phyloP scores from a whole-genome alignment of 2,113 vertebrate species.

The Pogona vitticeps region DNA sequence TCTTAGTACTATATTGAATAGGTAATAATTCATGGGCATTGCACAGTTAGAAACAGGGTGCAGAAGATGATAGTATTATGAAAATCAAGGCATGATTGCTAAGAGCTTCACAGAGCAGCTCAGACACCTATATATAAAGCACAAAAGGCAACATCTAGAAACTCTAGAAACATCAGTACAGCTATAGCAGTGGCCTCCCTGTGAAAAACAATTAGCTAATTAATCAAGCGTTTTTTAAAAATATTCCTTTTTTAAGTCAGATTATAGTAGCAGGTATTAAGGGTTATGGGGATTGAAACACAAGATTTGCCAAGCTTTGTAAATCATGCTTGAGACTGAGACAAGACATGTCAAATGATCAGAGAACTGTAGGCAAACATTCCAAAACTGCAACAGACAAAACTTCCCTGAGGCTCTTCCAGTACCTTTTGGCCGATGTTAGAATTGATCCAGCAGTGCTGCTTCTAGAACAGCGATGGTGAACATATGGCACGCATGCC shows the following conservation, averaged over 20 bases:
- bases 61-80: no score
- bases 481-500: no score
- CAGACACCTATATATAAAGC: not conserved
- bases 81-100: not conserved
- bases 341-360: not conserved
- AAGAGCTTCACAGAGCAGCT: not conserved
- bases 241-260: not conserved
- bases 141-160: not conserved
- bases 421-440: not conserved
- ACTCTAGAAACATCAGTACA: not conserved
- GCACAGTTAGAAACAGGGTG: no score
- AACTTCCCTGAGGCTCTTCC: not conserved
- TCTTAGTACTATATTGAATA: no score
- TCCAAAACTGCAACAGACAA: not conserved
- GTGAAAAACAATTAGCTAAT: not conserved
- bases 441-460: not conserved
- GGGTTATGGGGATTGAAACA: not conserved
- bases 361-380: not conserved
- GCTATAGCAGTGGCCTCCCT: not conserved
- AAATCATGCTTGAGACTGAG: not conserved
- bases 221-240: not conserved
- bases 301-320: not conserved
- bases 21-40: no score
- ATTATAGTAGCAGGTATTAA: conserved; percentile 1
- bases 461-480: no score